A percentile compares a stretch with the other conserved stretches of the same genome.
Evolutionary conservation across 2,113 vertebrate species (phyloP).

Genomic region (Macheiramphus alcinus): DNA sequence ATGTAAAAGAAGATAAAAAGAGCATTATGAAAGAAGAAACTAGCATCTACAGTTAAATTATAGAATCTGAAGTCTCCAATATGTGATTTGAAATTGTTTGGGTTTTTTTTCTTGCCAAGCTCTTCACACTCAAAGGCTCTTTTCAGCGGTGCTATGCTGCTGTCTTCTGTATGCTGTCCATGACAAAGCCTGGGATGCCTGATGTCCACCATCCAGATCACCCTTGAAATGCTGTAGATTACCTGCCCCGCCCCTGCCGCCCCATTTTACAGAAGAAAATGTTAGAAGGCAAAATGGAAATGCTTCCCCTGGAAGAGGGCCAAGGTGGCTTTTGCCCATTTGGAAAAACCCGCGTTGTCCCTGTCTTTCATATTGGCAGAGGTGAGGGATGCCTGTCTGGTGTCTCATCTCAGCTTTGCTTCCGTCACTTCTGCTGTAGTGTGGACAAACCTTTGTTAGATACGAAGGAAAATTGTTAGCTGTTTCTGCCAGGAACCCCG

Average conservation of each 20-base stretch:
- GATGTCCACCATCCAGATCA: not conserved
- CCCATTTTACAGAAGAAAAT: not conserved
- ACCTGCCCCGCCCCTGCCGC: no score
- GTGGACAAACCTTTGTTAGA: slow-evolving; percentile 13
- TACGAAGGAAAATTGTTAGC: not conserved
- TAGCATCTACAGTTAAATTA: not conserved
- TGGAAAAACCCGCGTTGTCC: not conserved
- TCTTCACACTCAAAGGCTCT: not conserved
- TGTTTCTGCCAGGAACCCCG: slow-evolving; percentile 36
- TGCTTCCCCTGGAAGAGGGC: not conserved
- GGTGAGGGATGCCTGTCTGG: not conserved
- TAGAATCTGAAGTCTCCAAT: not conserved
- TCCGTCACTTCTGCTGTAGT: not conserved
- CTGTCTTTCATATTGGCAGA: not conserved
- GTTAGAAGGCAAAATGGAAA: not conserved
- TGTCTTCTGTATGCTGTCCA: fast-evolving
- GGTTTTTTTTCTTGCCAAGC: not conserved
- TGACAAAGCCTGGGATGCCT: not conserved
- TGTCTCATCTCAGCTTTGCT: not conserved
- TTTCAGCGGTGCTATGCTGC: not conserved
- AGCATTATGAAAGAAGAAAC: not conserved
- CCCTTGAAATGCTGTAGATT: not conserved
- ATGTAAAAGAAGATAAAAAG: not conserved
- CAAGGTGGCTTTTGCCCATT: not conserved
- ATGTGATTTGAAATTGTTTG: not conserved